phyloP scores from a whole-genome alignment of 2,888 invertebrate species.

The Clostera curtula region DNA sequence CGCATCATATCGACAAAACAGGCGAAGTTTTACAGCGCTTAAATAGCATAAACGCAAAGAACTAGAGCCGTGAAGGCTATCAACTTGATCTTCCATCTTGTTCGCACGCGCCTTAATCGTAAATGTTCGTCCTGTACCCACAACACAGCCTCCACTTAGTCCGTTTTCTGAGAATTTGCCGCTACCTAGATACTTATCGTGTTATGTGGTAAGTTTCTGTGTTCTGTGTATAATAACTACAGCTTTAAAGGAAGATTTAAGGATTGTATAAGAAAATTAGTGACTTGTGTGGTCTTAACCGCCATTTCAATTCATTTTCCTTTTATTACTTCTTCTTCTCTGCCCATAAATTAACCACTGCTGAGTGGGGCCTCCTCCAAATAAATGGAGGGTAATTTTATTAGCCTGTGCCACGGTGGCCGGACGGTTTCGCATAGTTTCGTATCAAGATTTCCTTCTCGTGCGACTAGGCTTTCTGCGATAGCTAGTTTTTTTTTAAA shows the following conservation, averaged over 20 bases:
- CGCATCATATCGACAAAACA: conserved; percentile 26
- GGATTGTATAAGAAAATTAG: background rate
- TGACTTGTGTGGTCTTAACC: too few relatives aligned
- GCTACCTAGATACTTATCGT: conserved; percentile 35
- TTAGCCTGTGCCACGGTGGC: too few relatives aligned
- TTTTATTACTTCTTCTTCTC: too few relatives aligned
- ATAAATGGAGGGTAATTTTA: too few relatives aligned
- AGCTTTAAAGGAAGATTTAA: conserved; percentile 4
- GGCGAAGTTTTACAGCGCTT: conserved; percentile 30
- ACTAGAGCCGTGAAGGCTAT: conserved; percentile 49
- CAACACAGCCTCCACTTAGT: conserved; percentile 42
- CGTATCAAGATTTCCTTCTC: too few relatives aligned
- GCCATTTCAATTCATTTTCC: too few relatives aligned
- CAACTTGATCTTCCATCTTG: conserved; percentile 36
- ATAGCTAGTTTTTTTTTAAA: too few relatives aligned
- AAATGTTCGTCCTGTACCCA: conserved; percentile 22
- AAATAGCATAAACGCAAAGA: conserved; percentile 38
- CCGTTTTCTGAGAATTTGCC: conserved; percentile 50
- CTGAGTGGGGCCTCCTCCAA: too few relatives aligned
- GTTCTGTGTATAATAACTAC: conserved; percentile 36
- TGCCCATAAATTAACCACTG: too few relatives aligned
- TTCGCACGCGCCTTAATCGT: conserved; percentile 17
- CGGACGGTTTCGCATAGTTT: too few relatives aligned
- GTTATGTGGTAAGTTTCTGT: conserved; percentile 32
- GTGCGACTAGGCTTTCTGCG: too few relatives aligned